Conservation (phyloP, 2,113 vertebrate genomes). For the Fulica atra region DNA sequence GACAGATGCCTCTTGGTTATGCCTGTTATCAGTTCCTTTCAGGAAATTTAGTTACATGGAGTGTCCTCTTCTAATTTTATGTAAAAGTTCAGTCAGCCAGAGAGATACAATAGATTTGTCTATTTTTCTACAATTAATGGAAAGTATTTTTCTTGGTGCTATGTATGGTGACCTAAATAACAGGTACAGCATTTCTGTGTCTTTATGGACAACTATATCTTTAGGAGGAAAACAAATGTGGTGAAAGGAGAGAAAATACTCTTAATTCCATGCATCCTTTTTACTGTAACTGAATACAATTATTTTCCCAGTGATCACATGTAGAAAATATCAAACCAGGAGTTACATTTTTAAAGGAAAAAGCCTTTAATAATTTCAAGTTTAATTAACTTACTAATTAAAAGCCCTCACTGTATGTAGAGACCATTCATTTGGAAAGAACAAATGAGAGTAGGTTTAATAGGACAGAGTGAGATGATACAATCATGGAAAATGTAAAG, state of each 20-base stretch:
- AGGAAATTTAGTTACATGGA: neutral
- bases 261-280: neutral
- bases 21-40: neutral
- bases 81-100: too few relatives aligned
- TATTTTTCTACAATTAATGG: neutral
- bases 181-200: neutral
- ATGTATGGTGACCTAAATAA: neutral
- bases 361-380: neutral
- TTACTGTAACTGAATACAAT: neutral
- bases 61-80: neutral
- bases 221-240: neutral
- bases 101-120: neutral
- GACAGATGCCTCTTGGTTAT: neutral
- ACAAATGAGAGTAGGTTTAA: neutral
- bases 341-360: neutral
- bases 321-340: neutral
- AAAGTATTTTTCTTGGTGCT: neutral
- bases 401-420: neutral
- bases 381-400: constrained; percentile 5
- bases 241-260: neutral
- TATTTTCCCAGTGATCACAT: neutral
- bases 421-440: neutral
- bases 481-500: neutral
- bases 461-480: neutral
- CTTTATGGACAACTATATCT: neutral